These are phyloP conservation scores for Zele albiditarsus DNA, from an alignment of 2,888 invertebrate species.

Conservation along the genomic window DNA sequence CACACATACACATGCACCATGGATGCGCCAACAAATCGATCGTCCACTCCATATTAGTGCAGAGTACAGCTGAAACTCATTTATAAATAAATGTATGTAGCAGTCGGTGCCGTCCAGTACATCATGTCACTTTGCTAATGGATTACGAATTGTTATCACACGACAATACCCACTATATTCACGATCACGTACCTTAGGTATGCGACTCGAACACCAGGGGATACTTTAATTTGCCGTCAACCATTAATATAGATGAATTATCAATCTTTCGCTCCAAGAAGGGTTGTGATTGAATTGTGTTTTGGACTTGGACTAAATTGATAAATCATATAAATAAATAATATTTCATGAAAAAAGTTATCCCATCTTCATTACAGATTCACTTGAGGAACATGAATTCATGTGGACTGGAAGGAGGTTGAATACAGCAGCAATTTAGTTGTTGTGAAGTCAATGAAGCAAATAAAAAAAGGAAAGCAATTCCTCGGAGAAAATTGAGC, in stretches of 20 bases:
- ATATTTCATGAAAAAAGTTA: too few relatives aligned
- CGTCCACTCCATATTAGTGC: constrained; percentile 16
- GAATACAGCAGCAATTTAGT: constrained; percentile 32
- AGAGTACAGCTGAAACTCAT: constrained; percentile 28
- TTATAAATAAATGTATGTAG: constrained; percentile 36
- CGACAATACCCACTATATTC: constrained; percentile 12
- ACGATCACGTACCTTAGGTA: constrained; percentile 8
- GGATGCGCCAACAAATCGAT: constrained; percentile 10
- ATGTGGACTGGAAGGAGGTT: constrained; percentile 13
- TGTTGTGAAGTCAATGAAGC: constrained; percentile 33
- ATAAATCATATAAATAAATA: too few relatives aligned
- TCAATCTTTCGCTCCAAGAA: too few relatives aligned
- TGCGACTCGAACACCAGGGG: background rate
- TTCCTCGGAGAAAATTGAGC: constrained; percentile 35
- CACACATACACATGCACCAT: background rate
- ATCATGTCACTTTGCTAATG: constrained; percentile 24
- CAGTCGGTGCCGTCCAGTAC: constrained; percentile 20
- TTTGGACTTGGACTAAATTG: too few relatives aligned
- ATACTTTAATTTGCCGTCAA: background rate
- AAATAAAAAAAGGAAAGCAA: constrained; percentile 28
- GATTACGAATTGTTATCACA: constrained; percentile 32
- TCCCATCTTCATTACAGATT: too few relatives aligned
- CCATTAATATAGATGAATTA: too few relatives aligned
- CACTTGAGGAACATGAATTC: background rate
- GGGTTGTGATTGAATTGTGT: too few relatives aligned